Evolutionary conservation across 37 sponge, comb jelly and placozoan species (phyloP).

Genomic region (Theonella swinhoei): DNA sequence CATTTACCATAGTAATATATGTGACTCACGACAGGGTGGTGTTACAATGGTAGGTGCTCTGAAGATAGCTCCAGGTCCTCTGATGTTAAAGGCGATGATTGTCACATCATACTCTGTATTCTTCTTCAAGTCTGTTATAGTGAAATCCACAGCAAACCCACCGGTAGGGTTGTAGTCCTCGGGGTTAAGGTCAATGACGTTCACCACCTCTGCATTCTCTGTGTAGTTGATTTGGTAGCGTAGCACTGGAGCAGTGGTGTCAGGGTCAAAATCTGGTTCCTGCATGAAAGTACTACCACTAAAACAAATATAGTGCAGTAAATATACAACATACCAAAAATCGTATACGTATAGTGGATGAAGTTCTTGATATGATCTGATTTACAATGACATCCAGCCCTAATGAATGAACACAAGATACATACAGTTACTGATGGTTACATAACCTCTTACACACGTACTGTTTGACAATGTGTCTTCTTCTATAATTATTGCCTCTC

Average conservation of each 20-base stretch:
- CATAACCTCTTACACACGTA: not conserved
- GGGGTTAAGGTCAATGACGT: not conserved
- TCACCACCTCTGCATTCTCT: not conserved
- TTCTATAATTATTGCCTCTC: not conserved
- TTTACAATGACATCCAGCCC: not conserved
- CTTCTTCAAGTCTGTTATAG: not conserved
- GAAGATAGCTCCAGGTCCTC: not conserved
- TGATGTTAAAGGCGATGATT: not conserved
- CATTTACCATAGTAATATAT: no score
- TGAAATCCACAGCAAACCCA: not conserved
- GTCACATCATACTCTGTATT: not conserved
- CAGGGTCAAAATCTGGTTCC: not conserved
- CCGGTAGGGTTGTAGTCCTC: not conserved
- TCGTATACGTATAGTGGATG: not conserved
- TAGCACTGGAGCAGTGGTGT: not conserved
- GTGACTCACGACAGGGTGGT: no score
- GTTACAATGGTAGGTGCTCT: no score
- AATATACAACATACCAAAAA: not conserved
- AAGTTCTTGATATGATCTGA: not conserved
- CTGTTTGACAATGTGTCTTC: not conserved
- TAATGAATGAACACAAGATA: not conserved
- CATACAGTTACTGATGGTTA: not conserved
- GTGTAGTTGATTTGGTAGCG: not conserved
- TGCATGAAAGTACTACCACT: not conserved
- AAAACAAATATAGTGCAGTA: not conserved